These are phyloP conservation scores for Helicoverpa armigera DNA, from an alignment of 1,140 invertebrate genomes.

Conservation along the genomic window DNA sequence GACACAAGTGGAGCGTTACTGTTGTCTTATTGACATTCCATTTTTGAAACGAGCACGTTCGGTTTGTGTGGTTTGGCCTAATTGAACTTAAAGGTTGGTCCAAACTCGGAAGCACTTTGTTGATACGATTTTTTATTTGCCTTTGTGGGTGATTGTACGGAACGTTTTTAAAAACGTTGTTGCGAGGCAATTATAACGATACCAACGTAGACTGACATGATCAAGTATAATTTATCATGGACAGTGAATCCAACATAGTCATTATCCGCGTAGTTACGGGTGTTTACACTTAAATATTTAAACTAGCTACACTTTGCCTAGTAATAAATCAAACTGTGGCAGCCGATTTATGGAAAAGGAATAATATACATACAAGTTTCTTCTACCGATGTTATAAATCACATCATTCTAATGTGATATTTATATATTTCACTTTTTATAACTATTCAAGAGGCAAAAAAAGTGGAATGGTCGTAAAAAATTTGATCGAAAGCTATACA, in stretches of 20 bases:
- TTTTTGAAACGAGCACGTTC: conserved; percentile 30
- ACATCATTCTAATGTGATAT: not conserved
- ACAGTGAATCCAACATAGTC: too few species aligned
- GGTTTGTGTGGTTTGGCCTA: conserved; percentile 12
- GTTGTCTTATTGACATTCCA: conserved; percentile 51
- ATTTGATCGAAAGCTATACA: not conserved
- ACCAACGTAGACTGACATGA: too few species aligned
- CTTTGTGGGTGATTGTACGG: not conserved
- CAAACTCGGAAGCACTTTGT: not conserved
- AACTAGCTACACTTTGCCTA: not conserved
- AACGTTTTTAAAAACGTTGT: not conserved
- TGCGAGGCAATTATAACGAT: too few species aligned
- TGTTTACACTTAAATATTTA: too few species aligned
- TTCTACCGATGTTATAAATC: conserved; percentile 8
- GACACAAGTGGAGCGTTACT: conserved; percentile 37
- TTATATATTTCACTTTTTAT: conserved; percentile 5
- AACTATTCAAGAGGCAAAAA: not conserved
- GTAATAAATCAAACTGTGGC: conserved; percentile 16
- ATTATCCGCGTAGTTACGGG: too few species aligned
- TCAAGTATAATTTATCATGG: too few species aligned
- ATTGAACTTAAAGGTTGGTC: conserved; percentile 27
- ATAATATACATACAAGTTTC: conserved; percentile 6
- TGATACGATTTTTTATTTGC: not conserved
- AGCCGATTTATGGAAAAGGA: conserved; percentile 8
- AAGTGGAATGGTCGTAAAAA: not conserved